These are phyloP conservation scores for Callinectes sapidus DNA, from an alignment of 2,888 invertebrate genomes.

Conservation along the genomic window DNA sequence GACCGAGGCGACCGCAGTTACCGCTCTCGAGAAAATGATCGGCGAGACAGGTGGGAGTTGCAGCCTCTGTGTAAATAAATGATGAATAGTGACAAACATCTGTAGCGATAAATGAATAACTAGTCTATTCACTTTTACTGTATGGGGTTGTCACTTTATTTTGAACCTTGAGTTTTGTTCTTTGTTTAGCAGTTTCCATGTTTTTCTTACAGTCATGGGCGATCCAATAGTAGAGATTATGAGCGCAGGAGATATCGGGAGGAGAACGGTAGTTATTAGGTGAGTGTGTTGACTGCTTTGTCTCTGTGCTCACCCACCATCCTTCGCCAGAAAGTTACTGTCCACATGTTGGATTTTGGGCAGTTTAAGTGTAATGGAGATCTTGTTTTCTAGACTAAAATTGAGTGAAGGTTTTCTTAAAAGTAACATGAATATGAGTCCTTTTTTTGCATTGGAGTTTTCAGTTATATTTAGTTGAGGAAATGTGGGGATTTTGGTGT, in stretches of 20 bases:
- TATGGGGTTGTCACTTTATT: neutral
- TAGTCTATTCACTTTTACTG: neutral
- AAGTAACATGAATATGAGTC: too few relatives aligned
- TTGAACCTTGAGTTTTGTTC: neutral
- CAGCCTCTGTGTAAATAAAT: neutral
- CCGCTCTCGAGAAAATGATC: slow-evolving; percentile 55
- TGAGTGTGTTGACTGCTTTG: neutral
- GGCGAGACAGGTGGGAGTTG: slow-evolving; percentile 54
- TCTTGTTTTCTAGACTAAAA: too few relatives aligned
- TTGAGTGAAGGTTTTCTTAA: too few relatives aligned
- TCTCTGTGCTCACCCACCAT: too few relatives aligned
- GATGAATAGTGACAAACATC: neutral
- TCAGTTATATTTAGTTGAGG: too few relatives aligned
- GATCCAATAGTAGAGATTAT: slow-evolving; percentile 46
- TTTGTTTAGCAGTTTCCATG: neutral
- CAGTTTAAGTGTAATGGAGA: too few relatives aligned
- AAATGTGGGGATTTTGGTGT: too few relatives aligned
- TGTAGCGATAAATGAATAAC: too few relatives aligned
- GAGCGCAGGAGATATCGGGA: slow-evolving; percentile 56
- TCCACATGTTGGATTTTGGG: too few relatives aligned
- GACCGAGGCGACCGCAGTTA: slow-evolving; percentile 51
- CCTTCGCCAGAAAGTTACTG: neutral
- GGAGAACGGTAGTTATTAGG: slow-evolving; percentile 58
- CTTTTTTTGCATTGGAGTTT: too few relatives aligned
- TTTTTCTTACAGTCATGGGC: slow-evolving; percentile 47